Percentiles rank a stretch among this genome's conserved stretches.
Evolutionary conservation across 2,888 invertebrate species (phyloP).

Genomic region (Drosophila dives): DNA sequence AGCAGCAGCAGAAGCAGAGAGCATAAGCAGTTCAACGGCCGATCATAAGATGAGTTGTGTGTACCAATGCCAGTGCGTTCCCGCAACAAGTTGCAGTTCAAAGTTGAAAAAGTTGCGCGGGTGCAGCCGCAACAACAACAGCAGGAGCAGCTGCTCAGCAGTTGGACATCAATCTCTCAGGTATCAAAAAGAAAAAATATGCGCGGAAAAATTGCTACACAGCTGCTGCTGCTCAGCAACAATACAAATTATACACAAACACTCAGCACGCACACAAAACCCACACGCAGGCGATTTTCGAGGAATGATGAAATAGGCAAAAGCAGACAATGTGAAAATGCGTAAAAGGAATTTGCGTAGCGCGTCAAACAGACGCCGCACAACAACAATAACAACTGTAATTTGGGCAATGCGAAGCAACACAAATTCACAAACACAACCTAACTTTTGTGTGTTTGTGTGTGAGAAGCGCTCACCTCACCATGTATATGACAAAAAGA

Average conservation of each 20-base stretch:
- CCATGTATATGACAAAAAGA: slow-evolving; percentile 50
- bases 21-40: slow-evolving; percentile 45
- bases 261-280: not conserved
- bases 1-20: slow-evolving; percentile 3
- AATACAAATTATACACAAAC: slow-evolving; percentile 19
- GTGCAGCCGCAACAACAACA: slow-evolving; percentile 9
- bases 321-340: slow-evolving; percentile 70
- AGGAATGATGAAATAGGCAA: slow-evolving; percentile 70
- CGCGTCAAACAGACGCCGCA: slow-evolving; percentile 72
- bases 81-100: slow-evolving; percentile 49
- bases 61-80: slow-evolving; percentile 37
- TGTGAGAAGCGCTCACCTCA: slow-evolving; percentile 29
- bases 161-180: slow-evolving; percentile 27
- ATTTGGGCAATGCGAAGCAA: slow-evolving; percentile 16
- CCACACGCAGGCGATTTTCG: slow-evolving; percentile 44
- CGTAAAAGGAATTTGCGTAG: slow-evolving; percentile 69
- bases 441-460: not conserved
- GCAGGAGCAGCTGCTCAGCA: slow-evolving; percentile 24
- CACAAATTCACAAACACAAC: slow-evolving; percentile 9
- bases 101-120: slow-evolving; percentile 36
- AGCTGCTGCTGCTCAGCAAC: slow-evolving; percentile 39
- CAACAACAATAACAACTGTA: slow-evolving; percentile 15
- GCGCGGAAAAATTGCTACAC: slow-evolving; percentile 42
- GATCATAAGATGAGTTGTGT: slow-evolving; percentile 11
- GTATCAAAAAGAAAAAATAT: slow-evolving; percentile 27